phyloP scores from a whole-genome alignment of 2,888 invertebrate species.

The Drosophila siamana region DNA sequence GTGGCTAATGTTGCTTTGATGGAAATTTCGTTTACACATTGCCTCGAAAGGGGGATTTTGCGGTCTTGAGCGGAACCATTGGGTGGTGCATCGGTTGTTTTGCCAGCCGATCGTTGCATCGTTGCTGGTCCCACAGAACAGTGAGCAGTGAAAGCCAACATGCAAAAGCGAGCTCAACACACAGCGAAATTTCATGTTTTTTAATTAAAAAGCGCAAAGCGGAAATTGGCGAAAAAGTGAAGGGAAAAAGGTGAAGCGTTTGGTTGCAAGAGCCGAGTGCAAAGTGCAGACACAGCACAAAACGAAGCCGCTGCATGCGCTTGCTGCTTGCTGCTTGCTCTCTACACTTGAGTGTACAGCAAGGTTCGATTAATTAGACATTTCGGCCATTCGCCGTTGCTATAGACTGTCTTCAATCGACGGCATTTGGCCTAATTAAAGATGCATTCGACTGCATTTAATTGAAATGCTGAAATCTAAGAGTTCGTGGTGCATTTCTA shows the following conservation, averaged over 20 bases:
- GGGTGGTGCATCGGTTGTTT: slow-evolving; percentile 24
- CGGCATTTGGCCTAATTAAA: slow-evolving; percentile 36
- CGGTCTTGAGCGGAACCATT: slow-evolving; percentile 42
- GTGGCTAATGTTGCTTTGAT: slow-evolving; percentile 44
- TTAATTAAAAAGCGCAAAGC: slow-evolving; percentile 74
- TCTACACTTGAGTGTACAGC: slow-evolving; percentile 49
- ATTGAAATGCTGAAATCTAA: slow-evolving; percentile 54
- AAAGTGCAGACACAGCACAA: slow-evolving; percentile 48
- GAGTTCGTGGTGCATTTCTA: neutral
- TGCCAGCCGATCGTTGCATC: slow-evolving; percentile 15
- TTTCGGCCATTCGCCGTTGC: slow-evolving; percentile 24
- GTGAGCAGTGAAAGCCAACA: slow-evolving; percentile 32
- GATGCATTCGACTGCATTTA: slow-evolving; percentile 46
- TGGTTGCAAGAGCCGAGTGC: slow-evolving; percentile 30
- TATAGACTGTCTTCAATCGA: slow-evolving; percentile 21
- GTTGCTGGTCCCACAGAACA: slow-evolving; percentile 22
- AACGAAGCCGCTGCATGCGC: slow-evolving; percentile 13
- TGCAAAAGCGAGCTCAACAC: slow-evolving; percentile 41
- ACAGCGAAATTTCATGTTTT: slow-evolving; percentile 49
- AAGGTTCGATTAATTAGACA: slow-evolving; percentile 75
- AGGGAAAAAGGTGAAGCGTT: slow-evolving; percentile 7
- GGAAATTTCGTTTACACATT: slow-evolving; percentile 48
- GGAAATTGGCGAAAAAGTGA: slow-evolving; percentile 33
- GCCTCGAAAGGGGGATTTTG: slow-evolving; percentile 50
- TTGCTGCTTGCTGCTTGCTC: slow-evolving; percentile 46